These are phyloP conservation scores for Argyrosomus regius DNA, from an alignment of 2,797 vertebrate genomes.

Conservation along the genomic window DNA sequence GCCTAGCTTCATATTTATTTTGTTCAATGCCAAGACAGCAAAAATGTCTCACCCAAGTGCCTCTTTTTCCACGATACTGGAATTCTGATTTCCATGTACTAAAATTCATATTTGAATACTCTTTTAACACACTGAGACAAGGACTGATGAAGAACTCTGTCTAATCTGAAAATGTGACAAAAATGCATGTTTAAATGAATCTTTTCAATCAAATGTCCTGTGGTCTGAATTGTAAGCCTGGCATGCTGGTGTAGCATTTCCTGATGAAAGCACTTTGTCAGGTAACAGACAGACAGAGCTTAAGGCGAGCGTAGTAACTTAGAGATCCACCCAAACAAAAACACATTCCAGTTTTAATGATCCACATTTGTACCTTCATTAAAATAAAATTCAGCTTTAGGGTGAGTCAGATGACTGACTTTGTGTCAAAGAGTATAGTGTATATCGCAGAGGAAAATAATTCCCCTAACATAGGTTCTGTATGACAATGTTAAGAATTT, in stretches of 20 bases:
- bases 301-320: constrained; percentile 44
- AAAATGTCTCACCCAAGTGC: neutral
- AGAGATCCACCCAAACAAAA: constrained; percentile 51
- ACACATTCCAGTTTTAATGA: constrained; percentile 44
- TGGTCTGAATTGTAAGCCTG: neutral
- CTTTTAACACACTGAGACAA: neutral
- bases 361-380: constrained; percentile 11
- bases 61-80: neutral
- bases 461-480: neutral
- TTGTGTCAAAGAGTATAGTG: constrained; percentile 8
- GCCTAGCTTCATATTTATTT: constrained; percentile 15
- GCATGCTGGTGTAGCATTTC: constrained; percentile 1
- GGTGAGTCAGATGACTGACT: constrained; percentile 27
- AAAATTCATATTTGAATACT: neutral
- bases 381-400: constrained; percentile 27
- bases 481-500: neutral
- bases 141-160: neutral
- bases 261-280: constrained; percentile 43
- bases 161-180: neutral
- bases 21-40: neutral
- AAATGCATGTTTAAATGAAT: neutral
- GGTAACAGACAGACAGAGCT: constrained; percentile 39
- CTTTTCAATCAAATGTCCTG: neutral
- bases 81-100: neutral
- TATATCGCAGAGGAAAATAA: neutral